Evolutionary conservation across 2,113 vertebrate species (phyloP).

Genomic region (pig (Sus scrofa)): DNA sequence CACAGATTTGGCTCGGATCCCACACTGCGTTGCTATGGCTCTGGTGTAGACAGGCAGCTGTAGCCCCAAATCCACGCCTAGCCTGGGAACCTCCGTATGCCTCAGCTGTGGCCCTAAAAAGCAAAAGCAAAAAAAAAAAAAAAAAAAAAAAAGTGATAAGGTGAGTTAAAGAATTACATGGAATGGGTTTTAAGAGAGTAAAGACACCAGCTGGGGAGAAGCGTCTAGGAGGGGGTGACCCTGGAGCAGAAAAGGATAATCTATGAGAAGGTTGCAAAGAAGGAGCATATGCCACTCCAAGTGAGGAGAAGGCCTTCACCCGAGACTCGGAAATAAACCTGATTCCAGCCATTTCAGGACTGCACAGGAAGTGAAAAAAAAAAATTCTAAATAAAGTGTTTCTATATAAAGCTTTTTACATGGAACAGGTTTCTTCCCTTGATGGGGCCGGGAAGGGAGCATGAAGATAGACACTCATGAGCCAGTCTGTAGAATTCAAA

Average conservation of each 20-base stretch:
- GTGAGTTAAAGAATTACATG: not conserved
- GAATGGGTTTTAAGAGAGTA: not conserved
- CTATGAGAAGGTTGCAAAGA: not conserved
- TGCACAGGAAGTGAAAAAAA: not conserved
- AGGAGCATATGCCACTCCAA: accelerated
- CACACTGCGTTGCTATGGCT: no score
- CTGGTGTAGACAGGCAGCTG: no score
- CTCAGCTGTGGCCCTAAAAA: no score
- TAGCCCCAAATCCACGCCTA: no score
- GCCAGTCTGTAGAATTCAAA: not conserved
- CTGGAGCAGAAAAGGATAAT: not conserved
- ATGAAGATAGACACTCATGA: not conserved
- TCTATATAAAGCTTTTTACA: not conserved
- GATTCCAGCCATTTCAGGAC: not conserved
- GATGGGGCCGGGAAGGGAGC: not conserved
- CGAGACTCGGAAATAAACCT: not conserved
- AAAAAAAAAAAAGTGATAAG: no score
- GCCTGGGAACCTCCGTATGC: no score
- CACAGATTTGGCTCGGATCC: no score
- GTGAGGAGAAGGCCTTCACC: not conserved
- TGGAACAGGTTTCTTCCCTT: not conserved
- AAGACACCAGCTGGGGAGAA: not conserved
- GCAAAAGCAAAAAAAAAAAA: no score
- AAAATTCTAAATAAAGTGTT: not conserved
- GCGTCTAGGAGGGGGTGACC: not conserved